These are phyloP conservation scores for Psix sp. DNA, from an alignment of 1,140 invertebrate species.

Conservation along the genomic window DNA sequence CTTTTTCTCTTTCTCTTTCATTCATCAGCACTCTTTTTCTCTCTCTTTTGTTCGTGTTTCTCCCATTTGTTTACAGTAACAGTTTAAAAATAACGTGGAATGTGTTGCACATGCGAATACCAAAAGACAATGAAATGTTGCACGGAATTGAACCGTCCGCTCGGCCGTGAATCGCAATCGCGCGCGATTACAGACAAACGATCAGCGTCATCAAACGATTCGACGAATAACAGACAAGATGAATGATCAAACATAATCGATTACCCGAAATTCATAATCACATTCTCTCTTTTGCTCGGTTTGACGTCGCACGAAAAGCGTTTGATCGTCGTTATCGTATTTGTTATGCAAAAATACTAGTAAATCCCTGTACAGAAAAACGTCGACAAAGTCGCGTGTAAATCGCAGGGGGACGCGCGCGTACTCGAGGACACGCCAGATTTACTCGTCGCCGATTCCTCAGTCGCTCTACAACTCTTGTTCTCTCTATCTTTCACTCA, in stretches of 20 bases:
- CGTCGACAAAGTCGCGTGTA: constrained; percentile 56
- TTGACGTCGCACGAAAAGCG: too few relatives aligned
- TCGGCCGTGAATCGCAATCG: too few relatives aligned
- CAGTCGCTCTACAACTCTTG: too few relatives aligned
- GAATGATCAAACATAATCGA: constrained; percentile 22
- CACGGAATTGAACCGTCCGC: too few relatives aligned
- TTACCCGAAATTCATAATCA: too few relatives aligned
- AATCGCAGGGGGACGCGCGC: constrained; percentile 8
- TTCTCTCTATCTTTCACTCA: constrained; percentile 16
- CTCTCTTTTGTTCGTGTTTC: constrained; percentile 33
- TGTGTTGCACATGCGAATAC: constrained; percentile 43
- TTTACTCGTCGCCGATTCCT: too few relatives aligned
- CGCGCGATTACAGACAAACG: too few relatives aligned
- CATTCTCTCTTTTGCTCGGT: constrained; percentile 23
- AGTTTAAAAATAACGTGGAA: constrained; percentile 46
- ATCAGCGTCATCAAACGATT: too few relatives aligned
- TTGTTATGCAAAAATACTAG: constrained; percentile 75
- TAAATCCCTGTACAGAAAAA: constrained; percentile 75
- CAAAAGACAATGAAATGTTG: too few relatives aligned
- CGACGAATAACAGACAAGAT: constrained; percentile 30
- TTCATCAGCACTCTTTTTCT: constrained; percentile 4
- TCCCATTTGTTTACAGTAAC: constrained; percentile 51
- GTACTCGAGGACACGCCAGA: too few relatives aligned
- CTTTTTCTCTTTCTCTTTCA: not conserved
- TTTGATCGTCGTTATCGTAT: constrained; percentile 24